These are phyloP conservation scores for Apoderus coryli DNA, from an alignment of 2,888 invertebrate genomes.

Conservation along the genomic window DNA sequence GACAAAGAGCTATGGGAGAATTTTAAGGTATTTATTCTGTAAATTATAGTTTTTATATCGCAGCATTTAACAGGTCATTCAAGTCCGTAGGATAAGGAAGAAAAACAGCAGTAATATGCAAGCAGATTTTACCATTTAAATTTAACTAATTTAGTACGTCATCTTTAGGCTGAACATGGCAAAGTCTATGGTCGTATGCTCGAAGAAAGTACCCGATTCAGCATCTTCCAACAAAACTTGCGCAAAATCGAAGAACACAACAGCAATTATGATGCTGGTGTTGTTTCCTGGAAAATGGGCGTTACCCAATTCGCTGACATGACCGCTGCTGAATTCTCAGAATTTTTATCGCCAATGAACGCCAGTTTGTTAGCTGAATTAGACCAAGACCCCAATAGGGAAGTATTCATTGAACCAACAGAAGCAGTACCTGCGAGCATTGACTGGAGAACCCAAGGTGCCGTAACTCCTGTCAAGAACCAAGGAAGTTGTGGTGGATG, in stretches of 20 bases:
- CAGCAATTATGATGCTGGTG: constrained; percentile 13
- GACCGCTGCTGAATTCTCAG: constrained; percentile 14
- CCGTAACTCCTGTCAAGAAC: constrained; percentile 18
- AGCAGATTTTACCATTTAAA: no score
- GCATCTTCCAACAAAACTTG: constrained; percentile 14
- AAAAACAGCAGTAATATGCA: no score
- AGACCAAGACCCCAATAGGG: no score
- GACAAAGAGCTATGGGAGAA: no score
- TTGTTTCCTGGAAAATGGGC: constrained; percentile 13
- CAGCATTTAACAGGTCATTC: no score
- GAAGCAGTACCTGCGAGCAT: constrained; percentile 13
- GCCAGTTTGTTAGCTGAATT: no score
- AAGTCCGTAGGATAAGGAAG: no score
- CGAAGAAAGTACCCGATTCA: constrained; percentile 15
- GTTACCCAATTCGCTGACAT: constrained; percentile 15
- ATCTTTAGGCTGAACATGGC: constrained; percentile 8
- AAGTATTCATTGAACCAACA: no score
- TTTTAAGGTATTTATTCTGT: no score
- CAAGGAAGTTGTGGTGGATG: constrained; percentile 19
- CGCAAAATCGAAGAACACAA: constrained; percentile 16
- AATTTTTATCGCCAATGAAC: no score
- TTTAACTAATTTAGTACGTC: no score
- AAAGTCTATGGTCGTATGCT: constrained; percentile 14
- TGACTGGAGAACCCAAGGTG: constrained; percentile 19
- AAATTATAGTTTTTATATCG: no score